Evolutionary conservation across 2,888 invertebrate species (phyloP), one percentile per base, ranked within the genome.

Genomic region (Troilus luridus): DNA sequence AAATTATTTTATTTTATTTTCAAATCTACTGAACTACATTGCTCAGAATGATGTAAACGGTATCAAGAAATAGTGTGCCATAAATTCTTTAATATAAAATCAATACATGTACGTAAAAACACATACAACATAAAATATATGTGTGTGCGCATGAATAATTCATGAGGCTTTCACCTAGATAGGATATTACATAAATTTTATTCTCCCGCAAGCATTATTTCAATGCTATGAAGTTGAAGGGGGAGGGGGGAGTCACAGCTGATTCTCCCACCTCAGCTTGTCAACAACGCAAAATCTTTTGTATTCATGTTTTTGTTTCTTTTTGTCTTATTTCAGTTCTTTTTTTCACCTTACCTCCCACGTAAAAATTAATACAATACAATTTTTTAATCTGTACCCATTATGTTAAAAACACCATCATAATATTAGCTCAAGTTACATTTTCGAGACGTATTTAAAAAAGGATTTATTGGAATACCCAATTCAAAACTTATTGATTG

Each of bases 281-380:
- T 64, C 88, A 89, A 89, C 89, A 89, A 89, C 89, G 89, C 89
- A 89, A 89, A 67, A 89, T 1, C 54, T 54, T 41, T 41, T 41
- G 41, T 41, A 41, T 41, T 10, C 41, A 41, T 85, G n/a, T 56
- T 56, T 8, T 56, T 58, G 10, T 60, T 60, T 88, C 24, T 24
- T 24, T 60, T 88, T 88, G 59, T 12, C 24, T 60, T 41, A 24
- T 59, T 88, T 41, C 14, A 19, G 7, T 14, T 60, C 19, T 27
- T 59, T 54, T 60, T 14, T 24, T 67, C 10, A 10, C 5, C 27
- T 77, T 77, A 41, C 0, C 19, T n/a, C 14, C 24, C 12, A 24
- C 24, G 17, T 67, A 41, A 0, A 41, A 77, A 41, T 24, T 41
- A 17, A 27, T 41, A 27, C 8, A 41, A 77, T 77, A 11, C 0